A percentile compares a stretch with the other conserved stretches of the same genome.
Evolutionary conservation across 1,140 invertebrate species (phyloP).

Genomic region (Zaprionus camerounensis): DNA sequence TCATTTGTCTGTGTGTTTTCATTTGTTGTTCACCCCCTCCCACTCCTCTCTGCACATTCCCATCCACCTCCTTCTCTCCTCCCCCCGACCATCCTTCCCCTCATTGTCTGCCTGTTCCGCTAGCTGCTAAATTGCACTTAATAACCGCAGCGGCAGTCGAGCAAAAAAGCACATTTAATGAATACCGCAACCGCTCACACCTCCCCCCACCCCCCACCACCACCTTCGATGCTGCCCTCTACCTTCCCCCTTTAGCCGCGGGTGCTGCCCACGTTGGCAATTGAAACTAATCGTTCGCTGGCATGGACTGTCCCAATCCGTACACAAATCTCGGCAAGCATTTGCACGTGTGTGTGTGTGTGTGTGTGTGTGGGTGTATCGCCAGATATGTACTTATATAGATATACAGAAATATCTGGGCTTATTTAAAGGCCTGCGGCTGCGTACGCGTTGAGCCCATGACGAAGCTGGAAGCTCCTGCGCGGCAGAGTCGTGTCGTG

Average conservation of each 20-base stretch:
- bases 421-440: conserved; percentile 3
- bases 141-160: conserved; percentile 40
- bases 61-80: not conserved
- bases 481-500: conserved; percentile 3
- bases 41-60: not conserved
- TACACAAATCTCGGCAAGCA: not conserved
- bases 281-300: conserved; percentile 74
- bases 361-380: not conserved
- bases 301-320: conserved; percentile 27
- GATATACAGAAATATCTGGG: not conserved
- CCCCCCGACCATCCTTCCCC: not conserved
- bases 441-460: not conserved
- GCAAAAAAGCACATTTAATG: conserved; percentile 37
- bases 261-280: conserved; percentile 49
- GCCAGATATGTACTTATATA: conserved; percentile 9
- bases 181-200: conserved; percentile 22
- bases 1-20: conserved; percentile 6
- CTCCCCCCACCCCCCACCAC: not conserved
- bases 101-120: conserved; percentile 14
- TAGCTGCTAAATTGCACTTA: conserved; percentile 58
- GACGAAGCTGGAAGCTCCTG: conserved; percentile 1
- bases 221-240: no score
- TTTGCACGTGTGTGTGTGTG: not conserved
- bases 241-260: conserved; percentile 4
- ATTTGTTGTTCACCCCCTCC: conserved; percentile 2